Conservation (phyloP, 2,888 invertebrate species). For the Caradrina kadenii region DNA sequence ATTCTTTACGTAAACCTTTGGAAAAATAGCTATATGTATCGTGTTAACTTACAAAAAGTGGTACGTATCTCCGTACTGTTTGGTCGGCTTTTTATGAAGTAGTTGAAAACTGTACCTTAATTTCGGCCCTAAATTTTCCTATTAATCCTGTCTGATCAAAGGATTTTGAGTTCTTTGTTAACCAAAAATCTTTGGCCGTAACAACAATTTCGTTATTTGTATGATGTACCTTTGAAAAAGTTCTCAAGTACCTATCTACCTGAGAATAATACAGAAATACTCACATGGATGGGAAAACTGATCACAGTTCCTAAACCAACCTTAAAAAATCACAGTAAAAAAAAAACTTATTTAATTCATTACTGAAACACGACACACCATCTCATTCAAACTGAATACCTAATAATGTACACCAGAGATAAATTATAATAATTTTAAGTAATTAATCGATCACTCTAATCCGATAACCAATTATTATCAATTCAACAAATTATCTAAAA, state of each 20-base stretch:
- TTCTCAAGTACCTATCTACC: background rate
- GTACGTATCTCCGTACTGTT: no score
- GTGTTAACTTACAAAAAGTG: no score
- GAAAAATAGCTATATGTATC: no score
- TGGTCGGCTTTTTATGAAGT: no score
- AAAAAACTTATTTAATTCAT: conserved; percentile 9
- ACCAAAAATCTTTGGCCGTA: background rate
- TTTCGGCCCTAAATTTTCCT: background rate
- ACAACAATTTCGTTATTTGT: no score
- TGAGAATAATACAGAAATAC: conserved; percentile 10
- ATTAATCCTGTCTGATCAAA: background rate
- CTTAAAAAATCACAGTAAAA: conserved; percentile 17
- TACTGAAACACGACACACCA: conserved; percentile 42
- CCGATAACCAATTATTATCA: conserved; percentile 62
- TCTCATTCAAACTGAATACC: conserved; percentile 10
- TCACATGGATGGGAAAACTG: conserved; percentile 7
- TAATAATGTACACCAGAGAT: conserved; percentile 26
- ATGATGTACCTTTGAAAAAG: no score
- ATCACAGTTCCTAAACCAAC: background rate
- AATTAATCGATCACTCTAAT: conserved; percentile 59
- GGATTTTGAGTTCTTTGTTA: background rate
- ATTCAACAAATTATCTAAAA: conserved; percentile 52
- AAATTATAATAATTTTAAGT: conserved; percentile 28
- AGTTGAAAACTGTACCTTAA: no score
- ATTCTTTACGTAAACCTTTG: no score